A percentile compares a stretch with the other conserved stretches of the same genome.
phyloP scores from a whole-genome alignment of 2,113 vertebrate species.

The Euleptes europaea region DNA sequence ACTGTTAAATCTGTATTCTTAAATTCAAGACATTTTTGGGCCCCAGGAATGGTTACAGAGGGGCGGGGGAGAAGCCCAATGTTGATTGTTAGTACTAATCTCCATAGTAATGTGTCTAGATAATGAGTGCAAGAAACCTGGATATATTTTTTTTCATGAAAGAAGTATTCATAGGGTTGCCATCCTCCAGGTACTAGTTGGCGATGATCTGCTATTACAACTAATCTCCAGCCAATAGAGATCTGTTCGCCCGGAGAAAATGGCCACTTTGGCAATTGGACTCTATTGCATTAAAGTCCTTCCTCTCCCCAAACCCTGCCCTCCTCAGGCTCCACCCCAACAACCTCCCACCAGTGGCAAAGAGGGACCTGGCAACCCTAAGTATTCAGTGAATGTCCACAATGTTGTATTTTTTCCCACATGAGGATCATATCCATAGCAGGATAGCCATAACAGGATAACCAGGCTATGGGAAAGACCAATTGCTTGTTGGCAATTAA shows the following conservation, averaged over 20 bases:
- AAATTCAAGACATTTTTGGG: neutral
- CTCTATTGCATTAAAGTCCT: too few species aligned
- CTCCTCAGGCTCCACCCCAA: too few species aligned
- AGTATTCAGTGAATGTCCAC: neutral
- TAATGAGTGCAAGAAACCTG: neutral
- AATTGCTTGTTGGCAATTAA: neutral
- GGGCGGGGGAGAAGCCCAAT: neutral
- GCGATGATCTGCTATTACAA: too few species aligned
- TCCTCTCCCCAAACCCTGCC: too few species aligned
- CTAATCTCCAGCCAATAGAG: too few species aligned
- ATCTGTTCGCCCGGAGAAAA: too few species aligned
- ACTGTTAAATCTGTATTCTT: slow-evolving; percentile 16
- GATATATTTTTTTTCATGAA: neutral
- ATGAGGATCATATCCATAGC: neutral
- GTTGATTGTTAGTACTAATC: neutral
- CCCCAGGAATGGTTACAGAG: neutral
- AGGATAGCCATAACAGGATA: neutral
- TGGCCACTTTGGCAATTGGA: too few species aligned
- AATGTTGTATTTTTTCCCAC: neutral
- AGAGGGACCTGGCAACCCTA: too few species aligned
- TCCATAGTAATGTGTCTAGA: neutral
- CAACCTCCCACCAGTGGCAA: too few species aligned
- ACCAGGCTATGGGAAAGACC: neutral
- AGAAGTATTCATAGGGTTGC: too few species aligned
- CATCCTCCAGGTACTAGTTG: too few species aligned